Base-by-base conservation (phyloP, 2,797 vertebrate genomes). In the Gymnothorax reevesii region DNA sequence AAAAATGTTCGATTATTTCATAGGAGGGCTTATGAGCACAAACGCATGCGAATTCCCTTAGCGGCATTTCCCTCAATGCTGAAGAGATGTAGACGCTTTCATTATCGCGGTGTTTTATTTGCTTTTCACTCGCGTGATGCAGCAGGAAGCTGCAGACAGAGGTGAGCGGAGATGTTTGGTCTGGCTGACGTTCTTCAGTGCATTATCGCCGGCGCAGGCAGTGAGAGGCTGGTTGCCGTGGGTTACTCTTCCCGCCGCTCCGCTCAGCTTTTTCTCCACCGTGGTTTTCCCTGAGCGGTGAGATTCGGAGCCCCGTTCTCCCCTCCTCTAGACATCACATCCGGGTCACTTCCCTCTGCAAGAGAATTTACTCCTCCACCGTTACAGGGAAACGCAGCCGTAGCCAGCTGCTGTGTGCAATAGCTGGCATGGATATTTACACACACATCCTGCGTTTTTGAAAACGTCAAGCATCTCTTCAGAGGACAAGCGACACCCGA, bases 291-390 rank as follows among this genome's bases (percentile, higher is more conserved):
- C 88, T 92, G 87, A 79, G 91, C 95, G 93, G 94, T 92, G 94
- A 93, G 83, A 91, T 93, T 85, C 66, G 91, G 91, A 92, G 64
- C 92, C 89, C 92, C 90, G 91, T 82, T 87, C 83, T 90, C 75
- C 89, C 88, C 89, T 91, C 91, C 92, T 93, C 84, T 90, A 93
- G 88, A 91, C 94, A 94, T 95, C 94, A 95, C 95, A 96, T 96
- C 96, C 96, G 96, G 96, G 94, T 95, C 93, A 95, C 77, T 95
- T 90, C 88, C 85, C 87, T 88, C 85, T 88, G 87, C 88, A 90
- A 93, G 93, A 93, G 88, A 91, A 89, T 91, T 92, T 89, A 92
- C 90, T 91, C 90, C 88, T 83, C 66, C 92, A 86, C 85, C 60
- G 73, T 91, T 93, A 86, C 89, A 88, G 83, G 89, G 79, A 83